phyloP scores from a whole-genome alignment of 2,888 invertebrate species.

The Agrochola lychnidis region DNA sequence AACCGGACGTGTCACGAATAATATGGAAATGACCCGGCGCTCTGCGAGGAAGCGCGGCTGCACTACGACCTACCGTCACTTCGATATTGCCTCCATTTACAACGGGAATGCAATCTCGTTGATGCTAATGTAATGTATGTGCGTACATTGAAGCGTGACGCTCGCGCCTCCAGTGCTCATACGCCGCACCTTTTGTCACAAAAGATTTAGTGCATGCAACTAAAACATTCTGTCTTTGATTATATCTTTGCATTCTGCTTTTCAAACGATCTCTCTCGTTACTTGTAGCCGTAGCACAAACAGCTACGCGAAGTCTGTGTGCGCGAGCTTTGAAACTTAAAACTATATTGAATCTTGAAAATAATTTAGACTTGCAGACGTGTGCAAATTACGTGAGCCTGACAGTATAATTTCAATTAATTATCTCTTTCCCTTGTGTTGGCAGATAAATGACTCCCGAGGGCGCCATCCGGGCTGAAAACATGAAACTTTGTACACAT shows the following conservation, averaged over 20 bases:
- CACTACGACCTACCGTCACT: conserved; percentile 75
- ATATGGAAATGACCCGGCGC: conserved; percentile 85
- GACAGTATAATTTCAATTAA: conserved; percentile 86
- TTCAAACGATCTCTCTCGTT: conserved; percentile 34
- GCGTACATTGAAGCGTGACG: conserved; percentile 63
- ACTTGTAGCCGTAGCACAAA: conserved; percentile 7
- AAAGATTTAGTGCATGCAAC: conserved; percentile 51
- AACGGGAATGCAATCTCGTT: conserved; percentile 74
- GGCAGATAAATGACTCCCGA: conserved; percentile 84
- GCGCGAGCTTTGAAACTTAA: conserved; percentile 15
- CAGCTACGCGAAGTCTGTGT: conserved; percentile 5
- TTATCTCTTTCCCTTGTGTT: conserved; percentile 81
- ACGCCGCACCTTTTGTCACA: conserved; percentile 57
- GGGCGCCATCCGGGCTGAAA: conserved; percentile 81
- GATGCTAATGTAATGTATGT: conserved; percentile 71
- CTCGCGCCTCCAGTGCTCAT: conserved; percentile 40
- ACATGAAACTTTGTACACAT: conserved; percentile 84
- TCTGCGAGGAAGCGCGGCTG: conserved; percentile 70
- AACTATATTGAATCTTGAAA: conserved; percentile 47
- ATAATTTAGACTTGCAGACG: conserved; percentile 65
- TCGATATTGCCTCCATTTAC: conserved; percentile 84
- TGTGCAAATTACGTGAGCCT: conserved; percentile 74
- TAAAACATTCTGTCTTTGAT: conserved; percentile 40
- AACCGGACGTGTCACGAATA: conserved; percentile 89
- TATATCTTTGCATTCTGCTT: conserved; percentile 5